phyloP scores from a whole-genome alignment of 2,113 vertebrate genomes.

The Rhagologus leucostigma region DNA sequence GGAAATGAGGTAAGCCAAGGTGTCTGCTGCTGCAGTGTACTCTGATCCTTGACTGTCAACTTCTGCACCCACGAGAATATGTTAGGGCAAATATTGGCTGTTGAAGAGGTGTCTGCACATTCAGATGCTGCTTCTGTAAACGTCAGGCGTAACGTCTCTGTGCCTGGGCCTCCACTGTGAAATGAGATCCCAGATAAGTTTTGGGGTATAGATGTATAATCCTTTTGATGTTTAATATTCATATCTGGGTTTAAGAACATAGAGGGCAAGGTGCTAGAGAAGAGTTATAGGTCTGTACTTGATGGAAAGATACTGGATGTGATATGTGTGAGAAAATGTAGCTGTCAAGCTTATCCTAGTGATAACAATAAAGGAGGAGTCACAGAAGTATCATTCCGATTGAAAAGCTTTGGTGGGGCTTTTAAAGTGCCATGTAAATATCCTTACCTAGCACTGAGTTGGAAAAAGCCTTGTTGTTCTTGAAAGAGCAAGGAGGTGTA shows the following conservation, averaged over 20 bases:
- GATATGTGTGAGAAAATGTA: background rate
- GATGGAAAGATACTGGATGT: background rate
- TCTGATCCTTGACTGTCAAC: background rate
- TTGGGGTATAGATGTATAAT: background rate
- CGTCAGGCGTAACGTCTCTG: background rate
- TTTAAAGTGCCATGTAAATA: background rate
- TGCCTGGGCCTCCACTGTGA: background rate
- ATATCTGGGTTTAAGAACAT: background rate
- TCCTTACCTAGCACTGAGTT: background rate
- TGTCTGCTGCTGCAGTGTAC: background rate
- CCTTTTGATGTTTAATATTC: too few species aligned
- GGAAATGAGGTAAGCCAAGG: slow-evolving; percentile 6
- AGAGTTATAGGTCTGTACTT: background rate
- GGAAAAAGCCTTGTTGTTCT: background rate
- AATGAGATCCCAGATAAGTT: background rate
- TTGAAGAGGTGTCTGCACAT: background rate
- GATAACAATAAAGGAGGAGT: background rate
- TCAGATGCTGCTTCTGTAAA: background rate
- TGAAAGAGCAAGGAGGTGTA: background rate
- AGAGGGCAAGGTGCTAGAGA: background rate
- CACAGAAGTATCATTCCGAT: background rate
- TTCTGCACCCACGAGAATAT: background rate
- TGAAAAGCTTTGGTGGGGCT: background rate
- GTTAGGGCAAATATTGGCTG: background rate
- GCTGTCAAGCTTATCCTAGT: background rate